phyloP scores from a whole-genome alignment of 2,888 invertebrate species.

The Oxycera nigricornis region DNA sequence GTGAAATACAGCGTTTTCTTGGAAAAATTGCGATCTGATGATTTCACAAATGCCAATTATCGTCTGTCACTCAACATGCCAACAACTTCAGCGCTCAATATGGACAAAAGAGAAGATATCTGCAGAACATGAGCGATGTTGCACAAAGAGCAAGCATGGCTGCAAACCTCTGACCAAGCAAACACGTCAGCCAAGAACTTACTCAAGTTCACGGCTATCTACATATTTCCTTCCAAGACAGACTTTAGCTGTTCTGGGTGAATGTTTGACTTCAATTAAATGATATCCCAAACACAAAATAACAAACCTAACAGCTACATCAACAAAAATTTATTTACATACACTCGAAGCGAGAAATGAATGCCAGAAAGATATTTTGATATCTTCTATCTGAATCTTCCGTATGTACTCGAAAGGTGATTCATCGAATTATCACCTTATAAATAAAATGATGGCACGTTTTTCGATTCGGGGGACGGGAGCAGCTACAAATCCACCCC shows the following conservation, averaged over 20 bases:
- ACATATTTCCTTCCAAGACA: too few species aligned
- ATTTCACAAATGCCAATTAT: constrained; percentile 23
- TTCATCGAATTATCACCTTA: constrained; percentile 14
- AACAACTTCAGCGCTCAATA: neutral
- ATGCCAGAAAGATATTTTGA: neutral
- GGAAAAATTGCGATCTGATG: neutral
- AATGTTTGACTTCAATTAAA: neutral
- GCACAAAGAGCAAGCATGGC: neutral
- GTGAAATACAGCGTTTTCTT: neutral
- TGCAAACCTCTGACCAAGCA: neutral
- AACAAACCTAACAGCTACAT: neutral
- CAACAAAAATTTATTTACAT: neutral
- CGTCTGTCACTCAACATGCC: constrained; percentile 15
- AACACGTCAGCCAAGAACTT: neutral
- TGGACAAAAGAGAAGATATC: constrained; percentile 14
- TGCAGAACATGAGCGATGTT: neutral
- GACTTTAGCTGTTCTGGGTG: neutral
- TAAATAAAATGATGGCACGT: neutral
- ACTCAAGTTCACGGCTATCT: neutral
- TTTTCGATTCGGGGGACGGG: neutral
- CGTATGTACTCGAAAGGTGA: neutral
- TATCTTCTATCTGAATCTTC: neutral
- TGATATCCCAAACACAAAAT: neutral
- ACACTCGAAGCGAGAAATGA: neutral
- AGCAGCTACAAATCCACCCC: too few species aligned